These are phyloP conservation scores for Burhinus bistriatus DNA, from an alignment of 2,113 vertebrate genomes.

Conservation along the genomic window DNA sequence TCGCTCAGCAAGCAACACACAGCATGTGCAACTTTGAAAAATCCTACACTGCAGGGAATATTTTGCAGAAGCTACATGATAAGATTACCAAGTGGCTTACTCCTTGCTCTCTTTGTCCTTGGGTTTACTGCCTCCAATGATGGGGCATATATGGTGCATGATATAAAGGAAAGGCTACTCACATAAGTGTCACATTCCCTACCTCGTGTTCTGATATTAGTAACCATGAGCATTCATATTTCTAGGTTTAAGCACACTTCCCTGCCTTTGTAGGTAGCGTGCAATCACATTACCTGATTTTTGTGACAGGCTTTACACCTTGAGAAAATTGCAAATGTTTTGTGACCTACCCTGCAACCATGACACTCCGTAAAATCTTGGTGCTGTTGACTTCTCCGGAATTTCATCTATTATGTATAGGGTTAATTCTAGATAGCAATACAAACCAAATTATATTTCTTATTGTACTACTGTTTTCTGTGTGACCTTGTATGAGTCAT, in stretches of 20 bases:
- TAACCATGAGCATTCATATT: neutral
- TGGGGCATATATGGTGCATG: conserved; percentile 11
- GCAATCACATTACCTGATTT: neutral
- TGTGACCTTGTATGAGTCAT: neutral
- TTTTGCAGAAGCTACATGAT: conserved; percentile 73
- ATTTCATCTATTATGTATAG: neutral
- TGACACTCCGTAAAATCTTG: neutral
- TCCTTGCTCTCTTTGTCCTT: conserved; percentile 74
- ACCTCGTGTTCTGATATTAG: neutral
- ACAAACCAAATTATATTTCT: neutral
- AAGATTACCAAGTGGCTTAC: conserved; percentile 69
- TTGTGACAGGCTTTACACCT: neutral
- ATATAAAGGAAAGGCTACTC: neutral
- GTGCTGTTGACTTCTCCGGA: neutral
- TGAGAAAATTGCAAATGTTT: neutral
- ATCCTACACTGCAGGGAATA: conserved; percentile 67
- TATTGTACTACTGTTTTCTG: neutral
- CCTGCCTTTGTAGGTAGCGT: neutral
- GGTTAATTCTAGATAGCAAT: neutral
- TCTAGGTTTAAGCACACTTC: neutral
- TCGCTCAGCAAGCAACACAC: conserved; percentile 58
- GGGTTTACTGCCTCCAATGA: conserved; percentile 59
- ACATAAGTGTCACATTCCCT: neutral
- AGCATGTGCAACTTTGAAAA: conserved; percentile 69
- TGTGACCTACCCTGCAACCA: neutral